These are phyloP conservation scores for Lithophane semibrunnea DNA, from an alignment of 2,888 invertebrate species.

Conservation along the genomic window DNA sequence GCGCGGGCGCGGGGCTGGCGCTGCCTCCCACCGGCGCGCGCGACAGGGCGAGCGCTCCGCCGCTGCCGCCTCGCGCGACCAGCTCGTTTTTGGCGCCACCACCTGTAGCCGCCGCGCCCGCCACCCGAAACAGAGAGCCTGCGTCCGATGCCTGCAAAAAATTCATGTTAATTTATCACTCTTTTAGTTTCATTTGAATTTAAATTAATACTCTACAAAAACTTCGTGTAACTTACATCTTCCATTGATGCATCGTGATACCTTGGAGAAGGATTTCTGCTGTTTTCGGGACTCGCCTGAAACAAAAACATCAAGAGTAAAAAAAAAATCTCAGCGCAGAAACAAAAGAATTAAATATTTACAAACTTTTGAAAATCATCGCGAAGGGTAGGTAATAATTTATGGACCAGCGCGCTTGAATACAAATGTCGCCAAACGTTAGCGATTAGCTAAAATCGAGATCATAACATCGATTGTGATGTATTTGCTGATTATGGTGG, in stretches of 20 bases:
- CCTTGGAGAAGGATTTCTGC: conserved; percentile 88
- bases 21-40: conserved; percentile 91
- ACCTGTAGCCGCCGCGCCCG: conserved; percentile 90
- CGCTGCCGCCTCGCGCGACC: conserved; percentile 92
- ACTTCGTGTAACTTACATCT: conserved; percentile 81
- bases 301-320: conserved; percentile 71
- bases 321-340: neutral
- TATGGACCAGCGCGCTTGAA: conserved; percentile 1
- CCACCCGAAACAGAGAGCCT: conserved; percentile 86
- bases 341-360: neutral
- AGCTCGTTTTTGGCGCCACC: conserved; percentile 92
- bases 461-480: conserved; percentile 1
- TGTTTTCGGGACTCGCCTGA: conserved; percentile 89
- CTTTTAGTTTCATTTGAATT: neutral
- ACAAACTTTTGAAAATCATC: neutral
- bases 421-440: conserved; percentile 8
- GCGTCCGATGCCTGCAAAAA: conserved; percentile 85
- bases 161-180: neutral
- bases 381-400: neutral
- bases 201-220: neutral
- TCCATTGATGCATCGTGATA: conserved; percentile 89
- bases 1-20: conserved; percentile 92
- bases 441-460: neutral
- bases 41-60: conserved; percentile 91
- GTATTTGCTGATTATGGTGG: neutral